phyloP scores from a whole-genome alignment of 2,888 invertebrate species.

The Sepioteuthis lessoniana region DNA sequence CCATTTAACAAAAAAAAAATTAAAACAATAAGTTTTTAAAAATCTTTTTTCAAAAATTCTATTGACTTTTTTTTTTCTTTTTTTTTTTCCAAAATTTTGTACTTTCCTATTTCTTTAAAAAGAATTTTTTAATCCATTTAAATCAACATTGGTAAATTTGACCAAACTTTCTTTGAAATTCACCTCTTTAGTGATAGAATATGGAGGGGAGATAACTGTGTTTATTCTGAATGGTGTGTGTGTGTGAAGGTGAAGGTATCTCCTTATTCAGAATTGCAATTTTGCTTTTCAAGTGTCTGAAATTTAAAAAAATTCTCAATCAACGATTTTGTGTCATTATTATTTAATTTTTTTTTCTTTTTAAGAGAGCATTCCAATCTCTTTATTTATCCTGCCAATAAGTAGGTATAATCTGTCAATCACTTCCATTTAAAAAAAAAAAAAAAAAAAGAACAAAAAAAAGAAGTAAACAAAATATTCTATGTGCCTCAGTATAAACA shows the following conservation, averaged over 20 bases:
- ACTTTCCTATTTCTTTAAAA: not conserved
- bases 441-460: too few species aligned
- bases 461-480: too few species aligned
- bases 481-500: too few species aligned
- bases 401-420: too few species aligned
- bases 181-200: not conserved
- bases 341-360: too few species aligned
- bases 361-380: too few species aligned
- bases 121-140: not conserved
- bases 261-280: not conserved
- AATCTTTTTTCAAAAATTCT: too few species aligned
- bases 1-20: not conserved
- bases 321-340: not conserved
- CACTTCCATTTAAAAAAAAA: too few species aligned
- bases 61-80: not conserved
- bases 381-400: too few species aligned
- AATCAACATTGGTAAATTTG: not conserved
- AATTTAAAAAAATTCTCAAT: not conserved
- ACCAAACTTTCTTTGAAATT: not conserved
- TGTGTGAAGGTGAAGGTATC: not conserved
- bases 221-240: not conserved
- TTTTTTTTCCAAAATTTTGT: not conserved
- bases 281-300: not conserved
- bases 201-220: not conserved
- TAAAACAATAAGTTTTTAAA: too few species aligned